A percentile compares a stretch with the other conserved stretches of the same genome.
Evolutionary conservation across 2,797 vertebrate genomes (phyloP).

Genomic region (Epinephelus awoara): DNA sequence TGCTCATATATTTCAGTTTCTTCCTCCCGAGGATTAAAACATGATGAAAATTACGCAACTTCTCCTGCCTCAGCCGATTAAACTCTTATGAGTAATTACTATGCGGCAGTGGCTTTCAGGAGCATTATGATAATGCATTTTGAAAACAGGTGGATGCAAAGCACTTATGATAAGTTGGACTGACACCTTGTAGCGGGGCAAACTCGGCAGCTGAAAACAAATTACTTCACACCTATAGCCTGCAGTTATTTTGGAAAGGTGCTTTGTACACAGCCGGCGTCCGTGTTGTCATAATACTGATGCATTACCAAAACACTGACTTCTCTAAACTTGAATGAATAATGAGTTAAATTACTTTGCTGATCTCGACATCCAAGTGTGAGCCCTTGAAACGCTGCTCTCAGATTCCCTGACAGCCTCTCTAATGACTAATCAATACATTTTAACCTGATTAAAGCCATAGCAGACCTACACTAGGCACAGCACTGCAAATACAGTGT

Average conservation of each 20-base stretch:
- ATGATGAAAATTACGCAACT: slow-evolving; percentile 34
- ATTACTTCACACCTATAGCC: slow-evolving; percentile 73
- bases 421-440: slow-evolving; percentile 65
- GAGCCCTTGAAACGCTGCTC: slow-evolving; percentile 11
- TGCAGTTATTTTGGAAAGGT: slow-evolving; percentile 74
- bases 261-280: slow-evolving; percentile 79
- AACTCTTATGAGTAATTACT: slow-evolving; percentile 65
- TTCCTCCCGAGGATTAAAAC: slow-evolving; percentile 36
- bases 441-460: slow-evolving; percentile 63
- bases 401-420: slow-evolving; percentile 46
- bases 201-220: slow-evolving; percentile 67
- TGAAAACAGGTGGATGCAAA: slow-evolving; percentile 73
- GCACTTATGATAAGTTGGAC: slow-evolving; percentile 69
- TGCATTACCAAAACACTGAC: slow-evolving; percentile 73
- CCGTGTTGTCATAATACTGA: slow-evolving; percentile 81
- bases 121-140: slow-evolving; percentile 69
- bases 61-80: slow-evolving; percentile 61
- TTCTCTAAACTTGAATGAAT: slow-evolving; percentile 62
- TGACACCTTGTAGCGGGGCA: slow-evolving; percentile 61
- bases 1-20: slow-evolving; percentile 26
- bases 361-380: slow-evolving; percentile 28
- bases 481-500: background rate
- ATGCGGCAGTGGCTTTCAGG: slow-evolving; percentile 49
- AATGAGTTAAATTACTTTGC: slow-evolving; percentile 54
- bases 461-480: slow-evolving; percentile 22